These are phyloP conservation scores for Karalla daura DNA, from an alignment of 2,797 vertebrate species.

Conservation along the genomic window DNA sequence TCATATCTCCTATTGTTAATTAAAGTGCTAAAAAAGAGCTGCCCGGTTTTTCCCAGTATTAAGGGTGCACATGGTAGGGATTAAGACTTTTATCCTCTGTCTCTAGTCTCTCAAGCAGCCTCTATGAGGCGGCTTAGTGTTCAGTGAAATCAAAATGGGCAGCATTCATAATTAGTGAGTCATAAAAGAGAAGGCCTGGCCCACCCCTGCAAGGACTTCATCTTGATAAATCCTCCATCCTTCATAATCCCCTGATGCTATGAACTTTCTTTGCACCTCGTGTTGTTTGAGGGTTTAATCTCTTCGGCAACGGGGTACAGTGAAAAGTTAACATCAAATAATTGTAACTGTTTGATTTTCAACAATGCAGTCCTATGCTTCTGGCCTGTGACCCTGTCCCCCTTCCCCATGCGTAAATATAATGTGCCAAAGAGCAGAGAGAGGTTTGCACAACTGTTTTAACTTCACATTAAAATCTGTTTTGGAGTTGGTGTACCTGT, in stretches of 20 bases:
- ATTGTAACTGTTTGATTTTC: conserved; percentile 7
- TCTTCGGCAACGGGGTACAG: conserved; percentile 30
- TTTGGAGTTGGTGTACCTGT: conserved; percentile 4
- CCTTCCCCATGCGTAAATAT: neutral
- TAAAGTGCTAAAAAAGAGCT: conserved; percentile 54
- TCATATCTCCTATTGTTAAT: conserved; percentile 54
- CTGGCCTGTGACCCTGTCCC: neutral
- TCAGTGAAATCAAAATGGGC: conserved; percentile 75
- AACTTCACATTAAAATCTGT: neutral
- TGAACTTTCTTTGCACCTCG: conserved; percentile 80
- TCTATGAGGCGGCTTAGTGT: conserved; percentile 74
- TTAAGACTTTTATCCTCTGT: conserved; percentile 77
- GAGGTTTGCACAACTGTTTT: conserved; percentile 20
- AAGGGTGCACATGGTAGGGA: conserved; percentile 82
- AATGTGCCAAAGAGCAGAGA: neutral
- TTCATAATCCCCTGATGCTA: conserved; percentile 58
- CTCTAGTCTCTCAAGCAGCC: conserved; percentile 55
- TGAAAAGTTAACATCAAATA: conserved; percentile 21
- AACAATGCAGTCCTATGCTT: neutral
- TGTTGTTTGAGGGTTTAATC: conserved; percentile 57
- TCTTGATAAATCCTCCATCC: conserved; percentile 68
- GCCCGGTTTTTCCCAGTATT: conserved; percentile 69
- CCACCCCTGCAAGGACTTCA: conserved; percentile 73
- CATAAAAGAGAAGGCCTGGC: conserved; percentile 58
- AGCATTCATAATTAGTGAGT: conserved; percentile 75